Evolutionary conservation across 1,140 invertebrate species (phyloP), one percentile per base, ranked within the genome.

Genomic region (Alviniconcha marisindica): DNA sequence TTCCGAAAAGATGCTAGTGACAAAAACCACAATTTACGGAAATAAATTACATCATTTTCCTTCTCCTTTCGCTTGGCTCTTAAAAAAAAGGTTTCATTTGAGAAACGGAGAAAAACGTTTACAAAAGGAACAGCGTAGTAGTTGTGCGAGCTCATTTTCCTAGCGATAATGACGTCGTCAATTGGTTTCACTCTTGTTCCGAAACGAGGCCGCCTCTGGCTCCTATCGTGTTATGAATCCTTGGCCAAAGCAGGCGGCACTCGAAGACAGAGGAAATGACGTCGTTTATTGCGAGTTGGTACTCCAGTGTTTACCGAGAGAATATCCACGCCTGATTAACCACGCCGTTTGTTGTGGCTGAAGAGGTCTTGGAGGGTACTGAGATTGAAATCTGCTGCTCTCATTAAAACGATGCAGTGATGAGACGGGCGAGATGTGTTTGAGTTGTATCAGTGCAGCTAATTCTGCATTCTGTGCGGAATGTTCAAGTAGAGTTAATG

Each of bases 231-330:
- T 10, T 10, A 60, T 10, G 56, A 60, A 24, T 60, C 24, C 56
- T 60, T n/a, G 24, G 4, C 56, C 56, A 69, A 36, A 71, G n/a
- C 69, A 71, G 69, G 36, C 24, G 69, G 7, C 69, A 38, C 69
- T 71, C 33, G n/a, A n/a, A n/a, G n/a, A n/a, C 18, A 33, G 31
- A 71, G 33, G 33, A 71, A 71, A 71, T 71, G 69, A 36, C 69
- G 33, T 28, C 69, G 31, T 71, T 48, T 48, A 48, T 48, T 48
- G 18, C 7, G 7, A 5, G 44, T 48, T 48, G 44, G 44, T 48
- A 18, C 5, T 48, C 44, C 44, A 18, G n/a, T n/a, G n/a, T n/a
- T n/a, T n/a, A n/a, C n/a, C n/a, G n/a, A n/a, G n/a, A n/a, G n/a
- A n/a, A n/a, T n/a, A n/a, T n/a, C n/a, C n/a, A n/a, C n/a, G n/a